Percentiles rank a stretch among this genome's conserved stretches.
phyloP scores from a whole-genome alignment of 2,888 invertebrate species.

The Epinotia bilunana region DNA sequence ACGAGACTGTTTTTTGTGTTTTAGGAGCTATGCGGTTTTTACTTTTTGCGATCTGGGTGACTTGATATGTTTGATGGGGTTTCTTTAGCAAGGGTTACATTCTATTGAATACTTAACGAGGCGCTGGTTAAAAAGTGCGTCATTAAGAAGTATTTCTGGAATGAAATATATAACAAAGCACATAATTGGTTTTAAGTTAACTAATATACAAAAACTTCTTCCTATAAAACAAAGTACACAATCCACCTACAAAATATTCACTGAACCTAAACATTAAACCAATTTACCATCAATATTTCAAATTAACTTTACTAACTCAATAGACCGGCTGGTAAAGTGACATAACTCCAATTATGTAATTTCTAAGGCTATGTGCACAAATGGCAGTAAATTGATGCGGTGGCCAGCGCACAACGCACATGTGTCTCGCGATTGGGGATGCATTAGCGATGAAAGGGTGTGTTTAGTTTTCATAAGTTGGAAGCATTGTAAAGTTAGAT shows the following conservation, averaged over 20 bases:
- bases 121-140: background rate
- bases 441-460: slow-evolving; percentile 53
- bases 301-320: slow-evolving; percentile 38
- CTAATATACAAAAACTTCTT: background rate
- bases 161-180: background rate
- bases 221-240: background rate
- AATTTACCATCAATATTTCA: slow-evolving; percentile 32
- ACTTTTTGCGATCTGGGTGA: slow-evolving; percentile 45
- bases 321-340: slow-evolving; percentile 34
- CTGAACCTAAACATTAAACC: slow-evolving; percentile 11
- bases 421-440: slow-evolving; percentile 55
- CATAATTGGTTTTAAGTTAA: background rate
- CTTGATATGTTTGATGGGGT: slow-evolving; percentile 50
- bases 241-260: slow-evolving; percentile 1
- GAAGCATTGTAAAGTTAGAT: too few relatives aligned
- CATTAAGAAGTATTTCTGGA: background rate
- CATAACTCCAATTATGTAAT: slow-evolving; percentile 40
- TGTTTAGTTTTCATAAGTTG: slow-evolving; percentile 24
- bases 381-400: slow-evolving; percentile 54
- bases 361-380: slow-evolving; percentile 46
- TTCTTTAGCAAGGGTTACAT: slow-evolving; percentile 33
- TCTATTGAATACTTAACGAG: slow-evolving; percentile 40
- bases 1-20: slow-evolving; percentile 52
- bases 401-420: slow-evolving; percentile 49
- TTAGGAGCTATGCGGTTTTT: slow-evolving; percentile 51